Percentiles rank a stretch among this genome's conserved stretches.
phyloP scores from a whole-genome alignment of 2,797 vertebrate genomes.

The Syngnathus rostellatus region DNA sequence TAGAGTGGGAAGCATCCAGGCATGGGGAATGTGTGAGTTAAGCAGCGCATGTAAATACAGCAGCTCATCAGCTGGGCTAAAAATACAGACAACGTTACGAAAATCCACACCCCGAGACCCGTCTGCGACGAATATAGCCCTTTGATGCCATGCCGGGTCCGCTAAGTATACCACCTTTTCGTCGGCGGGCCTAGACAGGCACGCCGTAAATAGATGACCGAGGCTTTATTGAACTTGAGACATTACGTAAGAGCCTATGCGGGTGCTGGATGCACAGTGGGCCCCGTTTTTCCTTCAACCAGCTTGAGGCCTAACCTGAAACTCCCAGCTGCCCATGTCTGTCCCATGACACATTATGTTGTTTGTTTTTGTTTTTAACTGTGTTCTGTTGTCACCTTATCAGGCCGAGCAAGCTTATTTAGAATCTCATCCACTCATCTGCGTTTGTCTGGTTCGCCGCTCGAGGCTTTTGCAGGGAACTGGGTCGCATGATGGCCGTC shows the following conservation, averaged over 20 bases:
- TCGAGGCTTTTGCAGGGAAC: constrained; percentile 44
- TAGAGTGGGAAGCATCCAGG: background rate
- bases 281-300: constrained; percentile 36
- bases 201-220: constrained; percentile 63
- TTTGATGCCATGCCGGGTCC: constrained; percentile 61
- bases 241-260: constrained; percentile 74
- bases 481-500: constrained; percentile 47
- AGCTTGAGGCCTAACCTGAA: constrained; percentile 38
- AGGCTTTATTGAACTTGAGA: constrained; percentile 69
- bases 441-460: constrained; percentile 20
- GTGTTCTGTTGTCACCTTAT: constrained; percentile 16
- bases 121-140: constrained; percentile 67
- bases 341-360: constrained; percentile 10
- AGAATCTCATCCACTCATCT: constrained; percentile 23
- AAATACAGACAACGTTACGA: constrained; percentile 64
- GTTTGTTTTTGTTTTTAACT: background rate
- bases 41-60: constrained; percentile 44
- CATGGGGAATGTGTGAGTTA: constrained; percentile 10
- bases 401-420: constrained; percentile 25
- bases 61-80: constrained; percentile 59
- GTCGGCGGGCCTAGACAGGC: constrained; percentile 63
- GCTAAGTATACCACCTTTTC: constrained; percentile 73
- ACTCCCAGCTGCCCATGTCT: constrained; percentile 39
- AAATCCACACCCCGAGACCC: constrained; percentile 57
- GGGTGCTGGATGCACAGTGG: constrained; percentile 52